These are phyloP conservation scores for Lacerta agilis DNA, from an alignment of 2,797 vertebrate species.

Conservation along the genomic window DNA sequence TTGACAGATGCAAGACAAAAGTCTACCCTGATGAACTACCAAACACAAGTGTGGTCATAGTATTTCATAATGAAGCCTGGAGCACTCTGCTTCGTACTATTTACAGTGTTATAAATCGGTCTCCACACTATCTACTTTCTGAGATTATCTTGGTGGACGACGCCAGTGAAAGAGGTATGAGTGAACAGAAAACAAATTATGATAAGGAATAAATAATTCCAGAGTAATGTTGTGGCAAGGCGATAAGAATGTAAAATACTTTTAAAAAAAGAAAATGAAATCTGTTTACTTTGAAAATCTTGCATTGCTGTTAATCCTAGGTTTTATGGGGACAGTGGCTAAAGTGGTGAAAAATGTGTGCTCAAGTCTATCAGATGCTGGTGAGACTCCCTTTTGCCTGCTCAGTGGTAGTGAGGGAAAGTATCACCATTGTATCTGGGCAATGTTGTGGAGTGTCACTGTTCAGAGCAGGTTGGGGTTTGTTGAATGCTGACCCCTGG, in stretches of 20 bases:
- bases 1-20: conserved; percentile 91
- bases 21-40: conserved; percentile 90
- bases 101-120: conserved; percentile 92
- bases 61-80: conserved; percentile 99
- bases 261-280: neutral
- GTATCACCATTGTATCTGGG: neutral
- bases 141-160: conserved; percentile 95
- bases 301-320: neutral
- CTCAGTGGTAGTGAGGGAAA: too few relatives aligned
- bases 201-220: neutral
- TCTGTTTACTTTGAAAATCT: neutral
- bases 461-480: neutral
- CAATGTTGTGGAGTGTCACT: neutral
- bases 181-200: neutral
- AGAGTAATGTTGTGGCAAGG: neutral
- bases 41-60: conserved; percentile 96
- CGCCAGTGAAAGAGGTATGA: conserved; percentile 94
- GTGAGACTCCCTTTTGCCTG: neutral
- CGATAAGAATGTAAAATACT: neutral
- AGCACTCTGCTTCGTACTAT: conserved; percentile 94
- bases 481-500: neutral
- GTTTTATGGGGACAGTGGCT: neutral
- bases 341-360: neutral
- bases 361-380: neutral
- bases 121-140: conserved; percentile 86